These are phyloP conservation scores for Helleia helle DNA, from an alignment of 2,888 invertebrate genomes.

Conservation along the genomic window DNA sequence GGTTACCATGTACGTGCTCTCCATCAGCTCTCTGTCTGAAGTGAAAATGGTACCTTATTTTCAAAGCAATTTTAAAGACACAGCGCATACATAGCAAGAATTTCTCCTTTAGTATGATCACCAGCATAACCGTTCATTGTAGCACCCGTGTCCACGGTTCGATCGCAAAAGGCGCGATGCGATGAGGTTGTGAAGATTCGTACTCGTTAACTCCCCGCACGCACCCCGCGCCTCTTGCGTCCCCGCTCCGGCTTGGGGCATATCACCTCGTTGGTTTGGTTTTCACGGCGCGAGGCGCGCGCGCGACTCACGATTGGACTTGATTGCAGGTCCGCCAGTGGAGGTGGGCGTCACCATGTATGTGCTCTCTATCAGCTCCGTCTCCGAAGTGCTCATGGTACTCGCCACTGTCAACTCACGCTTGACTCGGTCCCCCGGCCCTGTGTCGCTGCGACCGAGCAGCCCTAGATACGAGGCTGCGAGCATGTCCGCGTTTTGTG, in stretches of 20 bases:
- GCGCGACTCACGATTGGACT: slow-evolving; percentile 66
- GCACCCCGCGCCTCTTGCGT: slow-evolving; percentile 35
- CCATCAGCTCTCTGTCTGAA: slow-evolving; percentile 90
- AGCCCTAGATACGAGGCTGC: slow-evolving; percentile 73
- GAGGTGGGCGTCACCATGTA: slow-evolving; percentile 98
- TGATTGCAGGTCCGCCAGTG: slow-evolving; percentile 94
- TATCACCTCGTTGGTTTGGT: slow-evolving; percentile 54
- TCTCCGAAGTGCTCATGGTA: slow-evolving; percentile 99
- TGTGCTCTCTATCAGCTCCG: slow-evolving; percentile 98
- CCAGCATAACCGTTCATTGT: slow-evolving; percentile 70
- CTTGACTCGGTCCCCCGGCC: slow-evolving; percentile 30
- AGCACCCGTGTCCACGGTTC: slow-evolving; percentile 71
- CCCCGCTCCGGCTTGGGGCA: slow-evolving; percentile 47
- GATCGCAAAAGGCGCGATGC: slow-evolving; percentile 46
- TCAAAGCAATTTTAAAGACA: slow-evolving; percentile 59
- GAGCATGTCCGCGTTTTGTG: slow-evolving; percentile 70
- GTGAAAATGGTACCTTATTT: slow-evolving; percentile 79
- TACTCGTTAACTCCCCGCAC: slow-evolving; percentile 26
- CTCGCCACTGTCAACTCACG: slow-evolving; percentile 84
- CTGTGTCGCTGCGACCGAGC: slow-evolving; percentile 55
- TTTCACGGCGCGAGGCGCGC: slow-evolving; percentile 42
- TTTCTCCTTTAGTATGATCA: slow-evolving; percentile 59
- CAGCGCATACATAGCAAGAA: slow-evolving; percentile 64
- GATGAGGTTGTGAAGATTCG: slow-evolving; percentile 24
- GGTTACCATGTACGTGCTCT: slow-evolving; percentile 89